Percentiles rank a stretch among this genome's conserved stretches.
Conservation (phyloP, 2,113 vertebrate genomes). For the Callithrix jacchus region DNA sequence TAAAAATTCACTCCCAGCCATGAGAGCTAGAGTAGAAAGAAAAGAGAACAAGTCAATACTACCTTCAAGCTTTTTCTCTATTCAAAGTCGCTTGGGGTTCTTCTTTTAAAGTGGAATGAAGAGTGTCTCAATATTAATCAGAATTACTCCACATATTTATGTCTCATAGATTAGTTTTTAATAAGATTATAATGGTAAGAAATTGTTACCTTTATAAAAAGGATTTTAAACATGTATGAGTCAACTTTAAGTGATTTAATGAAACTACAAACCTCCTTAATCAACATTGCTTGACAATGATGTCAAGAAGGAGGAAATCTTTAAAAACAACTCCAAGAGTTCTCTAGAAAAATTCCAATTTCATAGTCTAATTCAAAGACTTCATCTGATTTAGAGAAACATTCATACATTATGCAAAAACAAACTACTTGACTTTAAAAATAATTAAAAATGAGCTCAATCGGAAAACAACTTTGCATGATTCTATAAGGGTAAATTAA, state of each 20-base stretch:
- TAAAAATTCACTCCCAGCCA: conserved; percentile 87
- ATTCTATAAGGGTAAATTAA: conserved; percentile 78
- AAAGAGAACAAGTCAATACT: conserved; percentile 59
- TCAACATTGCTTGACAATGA: background rate
- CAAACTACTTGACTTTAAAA: conserved; percentile 76
- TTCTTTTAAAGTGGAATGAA: conserved; percentile 47
- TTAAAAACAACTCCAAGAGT: conserved; percentile 60
- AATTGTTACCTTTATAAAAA: background rate
- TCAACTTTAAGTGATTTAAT: conserved; percentile 26
- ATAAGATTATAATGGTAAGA: conserved; percentile 1
- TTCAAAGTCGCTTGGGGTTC: conserved; percentile 17
- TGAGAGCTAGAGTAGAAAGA: conserved; percentile 77
- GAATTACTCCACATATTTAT: background rate
- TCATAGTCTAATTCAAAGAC: conserved; percentile 59
- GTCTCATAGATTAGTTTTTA: background rate
- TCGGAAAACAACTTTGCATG: conserved; percentile 72
- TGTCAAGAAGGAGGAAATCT: conserved; percentile 14
- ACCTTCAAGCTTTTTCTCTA: background rate
- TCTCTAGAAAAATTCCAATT: conserved; percentile 51
- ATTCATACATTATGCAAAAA: conserved; percentile 66
- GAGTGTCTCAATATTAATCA: conserved; percentile 51
- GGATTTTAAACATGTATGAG: background rate
- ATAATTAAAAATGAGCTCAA: conserved; percentile 81
- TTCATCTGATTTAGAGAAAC: conserved; percentile 65
- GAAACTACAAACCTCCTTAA: background rate